Evolutionary conservation across 1,140 invertebrate genomes (phyloP).

Genomic region (Euschistus heros): DNA sequence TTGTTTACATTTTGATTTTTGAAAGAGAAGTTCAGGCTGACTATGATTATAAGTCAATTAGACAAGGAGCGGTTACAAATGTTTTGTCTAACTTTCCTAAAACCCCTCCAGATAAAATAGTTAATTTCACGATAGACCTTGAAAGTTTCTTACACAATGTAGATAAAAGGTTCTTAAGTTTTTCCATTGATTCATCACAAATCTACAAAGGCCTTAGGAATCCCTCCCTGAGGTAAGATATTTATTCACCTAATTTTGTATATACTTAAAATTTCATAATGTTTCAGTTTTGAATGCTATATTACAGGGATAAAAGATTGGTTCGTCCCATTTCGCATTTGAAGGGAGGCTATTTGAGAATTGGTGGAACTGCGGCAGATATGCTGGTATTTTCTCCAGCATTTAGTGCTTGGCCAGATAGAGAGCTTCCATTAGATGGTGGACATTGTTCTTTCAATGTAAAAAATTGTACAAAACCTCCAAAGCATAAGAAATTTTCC

Average conservation of each 20-base stretch:
- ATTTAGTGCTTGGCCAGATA: neutral
- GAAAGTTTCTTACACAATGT: neutral
- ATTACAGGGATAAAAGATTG: slow-evolving; percentile 18
- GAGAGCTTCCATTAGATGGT: slow-evolving; percentile 15
- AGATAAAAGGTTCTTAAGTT: slow-evolving; percentile 18
- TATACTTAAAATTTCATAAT: neutral
- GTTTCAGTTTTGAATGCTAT: neutral
- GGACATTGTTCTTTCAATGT: slow-evolving; percentile 11
- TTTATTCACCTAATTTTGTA: neutral
- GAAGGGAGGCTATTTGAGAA: slow-evolving; percentile 19
- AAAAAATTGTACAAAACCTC: neutral
- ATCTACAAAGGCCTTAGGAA: slow-evolving; percentile 13
- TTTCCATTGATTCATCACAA: slow-evolving; percentile 19
- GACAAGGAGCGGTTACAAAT: neutral
- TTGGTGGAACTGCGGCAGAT: slow-evolving; percentile 22
- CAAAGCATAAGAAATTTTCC: slow-evolving; percentile 14
- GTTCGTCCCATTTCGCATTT: slow-evolving; percentile 13
- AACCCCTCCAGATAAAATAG: slow-evolving; percentile 15
- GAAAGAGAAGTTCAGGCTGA: slow-evolving; percentile 11
- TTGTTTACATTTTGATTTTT: slow-evolving; percentile 3
- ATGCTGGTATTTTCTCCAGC: slow-evolving; percentile 11
- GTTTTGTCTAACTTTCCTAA: slow-evolving; percentile 1
- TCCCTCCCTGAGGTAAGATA: slow-evolving; percentile 12
- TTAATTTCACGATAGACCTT: neutral
- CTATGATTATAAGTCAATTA: neutral